Conservation (phyloP, 1,140 invertebrate genomes). For the Drosophila orosa region DNA sequence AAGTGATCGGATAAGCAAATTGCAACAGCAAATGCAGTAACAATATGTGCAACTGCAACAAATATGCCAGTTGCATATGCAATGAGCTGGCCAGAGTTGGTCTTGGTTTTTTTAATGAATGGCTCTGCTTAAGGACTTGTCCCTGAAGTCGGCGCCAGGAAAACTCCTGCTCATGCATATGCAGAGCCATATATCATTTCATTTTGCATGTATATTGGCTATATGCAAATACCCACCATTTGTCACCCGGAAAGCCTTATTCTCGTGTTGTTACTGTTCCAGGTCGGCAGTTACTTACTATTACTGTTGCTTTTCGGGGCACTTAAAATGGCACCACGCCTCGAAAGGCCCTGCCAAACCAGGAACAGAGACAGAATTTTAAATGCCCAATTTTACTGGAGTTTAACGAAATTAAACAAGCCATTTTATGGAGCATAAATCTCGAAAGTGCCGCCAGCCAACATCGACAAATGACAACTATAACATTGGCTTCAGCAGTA, state of each 20-base stretch:
- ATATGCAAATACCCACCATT: conserved; percentile 61
- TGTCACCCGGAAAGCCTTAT: conserved; percentile 29
- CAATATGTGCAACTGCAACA: conserved; percentile 35
- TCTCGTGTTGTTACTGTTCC: neutral
- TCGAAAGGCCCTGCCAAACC: conserved; percentile 35
- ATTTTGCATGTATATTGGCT: conserved; percentile 49
- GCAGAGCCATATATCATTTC: conserved; percentile 67
- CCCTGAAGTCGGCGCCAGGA: conserved; percentile 46
- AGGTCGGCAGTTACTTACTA: conserved; percentile 16
- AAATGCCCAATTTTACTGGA: conserved; percentile 56
- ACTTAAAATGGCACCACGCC: conserved; percentile 72
- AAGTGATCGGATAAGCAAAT: conserved; percentile 76
- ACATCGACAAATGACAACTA: conserved; percentile 20
- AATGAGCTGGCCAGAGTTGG: conserved; percentile 57
- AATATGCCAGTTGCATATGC: conserved; percentile 62
- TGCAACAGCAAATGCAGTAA: conserved; percentile 33
- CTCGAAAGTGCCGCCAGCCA: conserved; percentile 28
- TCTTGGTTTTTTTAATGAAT: conserved; percentile 65
- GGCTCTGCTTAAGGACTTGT: conserved; percentile 52
- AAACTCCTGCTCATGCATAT: conserved; percentile 68
- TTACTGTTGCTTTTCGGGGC: conserved; percentile 19
- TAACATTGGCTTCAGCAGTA: conserved; percentile 10
- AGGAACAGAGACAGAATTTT: conserved; percentile 54
- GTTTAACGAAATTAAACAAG: conserved; percentile 63
- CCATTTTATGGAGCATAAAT: conserved; percentile 64